Conservation (phyloP, 2,113 vertebrate species). For the Pitta sordida region DNA sequence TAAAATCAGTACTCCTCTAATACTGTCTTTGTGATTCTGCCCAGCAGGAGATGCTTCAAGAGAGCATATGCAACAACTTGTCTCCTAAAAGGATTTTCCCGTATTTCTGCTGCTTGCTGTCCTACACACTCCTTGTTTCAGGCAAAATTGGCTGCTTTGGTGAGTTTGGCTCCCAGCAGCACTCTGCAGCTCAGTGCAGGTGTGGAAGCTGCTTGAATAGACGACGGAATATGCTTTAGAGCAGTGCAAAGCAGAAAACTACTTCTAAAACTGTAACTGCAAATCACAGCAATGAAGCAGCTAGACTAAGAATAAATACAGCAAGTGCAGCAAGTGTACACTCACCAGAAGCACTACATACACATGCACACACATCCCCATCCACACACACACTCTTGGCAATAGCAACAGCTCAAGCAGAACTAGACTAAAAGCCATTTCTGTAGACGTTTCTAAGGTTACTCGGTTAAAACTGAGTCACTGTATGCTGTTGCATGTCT, state of each 20-base stretch:
- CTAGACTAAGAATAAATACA: conserved; percentile 14
- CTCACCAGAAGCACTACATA: not conserved
- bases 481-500: not conserved
- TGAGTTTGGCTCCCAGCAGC: not conserved
- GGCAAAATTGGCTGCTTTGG: not conserved
- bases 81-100: not conserved
- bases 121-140: not conserved
- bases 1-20: not conserved
- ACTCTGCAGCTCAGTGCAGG: rapidly evolving
- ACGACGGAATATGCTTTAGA: not conserved
- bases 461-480: conserved; percentile 52
- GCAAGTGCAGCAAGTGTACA: not conserved
- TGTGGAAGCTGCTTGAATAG: not conserved
- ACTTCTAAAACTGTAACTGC: not conserved
- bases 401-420: not conserved
- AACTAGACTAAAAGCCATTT: not conserved
- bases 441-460: conserved; percentile 50
- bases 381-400: not conserved
- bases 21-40: not conserved
- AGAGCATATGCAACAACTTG: not conserved
- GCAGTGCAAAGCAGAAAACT: not conserved
- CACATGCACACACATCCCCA: not conserved
- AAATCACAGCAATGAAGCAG: not conserved
- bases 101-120: not conserved
- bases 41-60: not conserved